Conservation (phyloP, 2,888 invertebrate genomes). For the Ornithoptera alexandrae region DNA sequence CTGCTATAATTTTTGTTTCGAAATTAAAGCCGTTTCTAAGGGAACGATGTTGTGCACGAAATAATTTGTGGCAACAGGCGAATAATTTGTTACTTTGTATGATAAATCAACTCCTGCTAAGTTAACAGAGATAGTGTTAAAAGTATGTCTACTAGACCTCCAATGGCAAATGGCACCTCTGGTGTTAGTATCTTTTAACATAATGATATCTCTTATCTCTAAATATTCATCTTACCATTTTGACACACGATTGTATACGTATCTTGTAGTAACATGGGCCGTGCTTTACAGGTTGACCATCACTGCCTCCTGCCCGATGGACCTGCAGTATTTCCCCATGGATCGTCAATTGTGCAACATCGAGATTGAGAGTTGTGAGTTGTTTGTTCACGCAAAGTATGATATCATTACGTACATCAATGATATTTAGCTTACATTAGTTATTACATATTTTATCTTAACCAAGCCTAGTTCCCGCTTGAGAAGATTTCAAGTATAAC, state of each 20-base stretch:
- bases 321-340: conserved; percentile 97
- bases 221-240: no score
- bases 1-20: background rate
- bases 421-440: conserved; percentile 27
- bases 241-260: no score
- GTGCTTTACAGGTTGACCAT: conserved; percentile 89
- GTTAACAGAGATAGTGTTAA: background rate
- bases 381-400: no score
- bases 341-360: conserved; percentile 96
- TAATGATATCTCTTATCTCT: no score
- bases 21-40: background rate
- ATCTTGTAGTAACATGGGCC: no score
- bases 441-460: conserved; percentile 26
- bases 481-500: conserved; percentile 19
- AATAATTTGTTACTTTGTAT: background rate
- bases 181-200: no score
- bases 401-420: no score
- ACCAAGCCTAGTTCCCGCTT: conserved; percentile 29
- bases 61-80: background rate
- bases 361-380: conserved; percentile 99
- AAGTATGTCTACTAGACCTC: conserved; percentile 16
- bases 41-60: background rate
- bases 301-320: conserved; percentile 97
- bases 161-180: no score
- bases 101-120: no score